Conservation (phyloP, 2,888 invertebrate species). For the Alloplasta piceator region DNA sequence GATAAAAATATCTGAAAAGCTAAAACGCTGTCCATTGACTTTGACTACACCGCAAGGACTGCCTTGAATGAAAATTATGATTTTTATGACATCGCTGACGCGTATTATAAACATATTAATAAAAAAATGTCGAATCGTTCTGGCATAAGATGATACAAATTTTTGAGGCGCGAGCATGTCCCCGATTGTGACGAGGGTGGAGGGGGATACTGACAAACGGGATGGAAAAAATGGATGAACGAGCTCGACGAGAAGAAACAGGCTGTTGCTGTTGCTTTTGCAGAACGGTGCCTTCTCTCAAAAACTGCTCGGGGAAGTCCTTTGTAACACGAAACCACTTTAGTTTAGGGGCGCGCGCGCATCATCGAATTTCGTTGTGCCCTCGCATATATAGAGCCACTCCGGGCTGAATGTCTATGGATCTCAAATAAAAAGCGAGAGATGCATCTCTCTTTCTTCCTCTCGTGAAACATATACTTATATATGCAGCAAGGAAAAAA, state of each 20-base stretch:
- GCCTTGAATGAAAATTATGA: constrained; percentile 39
- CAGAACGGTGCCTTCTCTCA: constrained; percentile 40
- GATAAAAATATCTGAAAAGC: no score
- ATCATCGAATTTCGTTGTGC: constrained; percentile 65
- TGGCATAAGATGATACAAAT: constrained; percentile 36
- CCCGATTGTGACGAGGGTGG: constrained; percentile 18
- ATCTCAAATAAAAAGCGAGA: constrained; percentile 5
- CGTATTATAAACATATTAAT: constrained; percentile 22
- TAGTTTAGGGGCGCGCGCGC: constrained; percentile 61
- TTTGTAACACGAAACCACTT: constrained; percentile 68
- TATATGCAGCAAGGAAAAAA: constrained; percentile 29
- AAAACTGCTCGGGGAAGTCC: constrained; percentile 62
- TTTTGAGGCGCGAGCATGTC: constrained; percentile 22
- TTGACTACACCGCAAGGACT: no score
- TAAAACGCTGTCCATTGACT: no score
- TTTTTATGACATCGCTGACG: constrained; percentile 25
- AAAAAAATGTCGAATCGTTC: constrained; percentile 17
- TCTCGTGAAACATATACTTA: background rate
- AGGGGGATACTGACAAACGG: constrained; percentile 41
- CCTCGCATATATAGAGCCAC: constrained; percentile 42
- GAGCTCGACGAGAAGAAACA: constrained; percentile 58
- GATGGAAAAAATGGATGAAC: constrained; percentile 60
- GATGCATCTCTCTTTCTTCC: background rate
- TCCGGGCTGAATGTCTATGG: constrained; percentile 24
- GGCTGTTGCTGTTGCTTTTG: constrained; percentile 49